Percentiles rank a stretch among this genome's conserved stretches.
Conservation (phyloP, 1,140 invertebrate genomes). For the Drosophila hydei region DNA sequence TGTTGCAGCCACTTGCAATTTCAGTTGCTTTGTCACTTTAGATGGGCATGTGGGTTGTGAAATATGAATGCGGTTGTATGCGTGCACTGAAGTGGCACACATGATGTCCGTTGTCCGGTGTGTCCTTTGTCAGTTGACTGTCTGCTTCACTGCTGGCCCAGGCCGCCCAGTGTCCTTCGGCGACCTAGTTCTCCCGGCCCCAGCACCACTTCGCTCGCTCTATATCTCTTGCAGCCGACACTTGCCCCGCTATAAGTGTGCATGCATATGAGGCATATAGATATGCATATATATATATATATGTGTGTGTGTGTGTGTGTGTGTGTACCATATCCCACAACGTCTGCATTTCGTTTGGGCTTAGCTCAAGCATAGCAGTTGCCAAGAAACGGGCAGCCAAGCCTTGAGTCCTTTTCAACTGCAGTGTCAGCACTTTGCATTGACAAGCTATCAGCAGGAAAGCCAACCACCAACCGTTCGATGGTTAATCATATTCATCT, state of each 20-base stretch:
- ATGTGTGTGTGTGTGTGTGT: slow-evolving; percentile 17
- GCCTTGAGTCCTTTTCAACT: slow-evolving; percentile 62
- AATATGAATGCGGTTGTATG: slow-evolving; percentile 50
- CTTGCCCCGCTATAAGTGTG: slow-evolving; percentile 25
- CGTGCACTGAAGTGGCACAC: slow-evolving; percentile 71
- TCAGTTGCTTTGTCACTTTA: slow-evolving; percentile 72
- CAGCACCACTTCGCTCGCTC: slow-evolving; percentile 2
- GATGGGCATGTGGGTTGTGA: slow-evolving; percentile 38
- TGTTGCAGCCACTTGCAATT: slow-evolving; percentile 69
- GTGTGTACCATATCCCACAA: slow-evolving; percentile 21
- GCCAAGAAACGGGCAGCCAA: slow-evolving; percentile 34
- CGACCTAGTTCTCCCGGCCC: slow-evolving; percentile 47
- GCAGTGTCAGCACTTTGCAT: slow-evolving; percentile 58
- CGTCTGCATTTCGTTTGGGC: slow-evolving; percentile 54
- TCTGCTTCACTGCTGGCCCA: slow-evolving; percentile 44
- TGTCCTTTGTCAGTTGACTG: slow-evolving; percentile 36
- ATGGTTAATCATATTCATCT: slow-evolving; percentile 34
- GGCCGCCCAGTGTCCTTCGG: slow-evolving; percentile 66
- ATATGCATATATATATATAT: background rate
- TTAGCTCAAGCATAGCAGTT: slow-evolving; percentile 32
- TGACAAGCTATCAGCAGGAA: slow-evolving; percentile 41
- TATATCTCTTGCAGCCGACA: slow-evolving; percentile 33
- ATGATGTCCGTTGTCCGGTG: slow-evolving; percentile 43
- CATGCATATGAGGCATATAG: slow-evolving; percentile 1
- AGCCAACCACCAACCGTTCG: slow-evolving; percentile 22